These are phyloP conservation scores for Stenotaenia linearis DNA, from an alignment of 2,888 invertebrate species.

Conservation along the genomic window DNA sequence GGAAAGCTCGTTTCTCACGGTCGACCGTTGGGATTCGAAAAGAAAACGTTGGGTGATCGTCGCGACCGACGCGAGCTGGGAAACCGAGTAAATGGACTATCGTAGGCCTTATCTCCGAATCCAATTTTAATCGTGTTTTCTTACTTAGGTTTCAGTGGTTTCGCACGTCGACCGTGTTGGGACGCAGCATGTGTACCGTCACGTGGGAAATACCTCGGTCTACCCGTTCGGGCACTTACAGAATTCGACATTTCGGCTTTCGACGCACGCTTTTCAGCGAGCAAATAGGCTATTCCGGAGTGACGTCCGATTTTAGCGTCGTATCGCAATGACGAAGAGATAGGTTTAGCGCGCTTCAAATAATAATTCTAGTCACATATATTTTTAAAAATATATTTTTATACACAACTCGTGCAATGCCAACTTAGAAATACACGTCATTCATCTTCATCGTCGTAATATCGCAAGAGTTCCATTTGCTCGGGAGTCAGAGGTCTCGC, in stretches of 20 bases:
- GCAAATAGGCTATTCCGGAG: background rate
- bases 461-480: background rate
- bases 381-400: too few species aligned
- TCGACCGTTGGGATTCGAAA: background rate
- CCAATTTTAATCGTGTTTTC: background rate
- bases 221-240: background rate
- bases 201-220: background rate
- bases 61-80: slow-evolving; percentile 80
- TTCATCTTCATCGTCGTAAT: background rate
- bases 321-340: background rate
- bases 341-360: too few species aligned
- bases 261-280: background rate
- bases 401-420: too few species aligned
- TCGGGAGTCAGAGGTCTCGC: background rate
- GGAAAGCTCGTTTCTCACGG: slow-evolving; percentile 46
- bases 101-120: background rate
- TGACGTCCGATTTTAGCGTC: background rate
- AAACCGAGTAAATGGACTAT: slow-evolving; percentile 58
- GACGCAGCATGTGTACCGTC: background rate
- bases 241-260: background rate
- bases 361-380: too few species aligned
- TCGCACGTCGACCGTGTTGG: background rate
- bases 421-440: too few species aligned
- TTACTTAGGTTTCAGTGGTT: background rate
- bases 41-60: slow-evolving; percentile 58